These are phyloP conservation scores for Amblyopsis hoosieri DNA, from an alignment of 2,797 vertebrate genomes.

Conservation along the genomic window DNA sequence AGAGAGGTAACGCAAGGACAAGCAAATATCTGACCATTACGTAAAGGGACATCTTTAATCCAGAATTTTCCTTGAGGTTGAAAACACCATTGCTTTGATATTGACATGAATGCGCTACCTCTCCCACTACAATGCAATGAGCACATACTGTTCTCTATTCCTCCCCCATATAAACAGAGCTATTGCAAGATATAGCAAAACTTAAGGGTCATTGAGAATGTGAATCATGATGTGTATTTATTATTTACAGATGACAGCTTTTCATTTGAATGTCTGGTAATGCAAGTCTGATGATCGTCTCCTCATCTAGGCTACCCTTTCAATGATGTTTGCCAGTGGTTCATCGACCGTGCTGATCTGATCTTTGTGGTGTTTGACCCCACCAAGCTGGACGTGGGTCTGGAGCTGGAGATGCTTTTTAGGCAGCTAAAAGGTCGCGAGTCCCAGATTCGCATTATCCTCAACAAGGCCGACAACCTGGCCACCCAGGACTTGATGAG, in stretches of 20 bases:
- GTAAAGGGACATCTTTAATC: too few relatives aligned
- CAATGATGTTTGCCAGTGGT: constrained; percentile 99
- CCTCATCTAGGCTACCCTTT: constrained; percentile 90
- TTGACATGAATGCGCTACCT: too few relatives aligned
- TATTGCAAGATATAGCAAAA: too few relatives aligned
- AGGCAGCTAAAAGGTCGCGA: constrained; percentile 95
- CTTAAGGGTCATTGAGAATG: too few relatives aligned
- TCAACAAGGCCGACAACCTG: constrained; percentile 97
- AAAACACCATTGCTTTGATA: too few relatives aligned
- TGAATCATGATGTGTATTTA: neutral
- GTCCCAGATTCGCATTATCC: constrained; percentile 97
- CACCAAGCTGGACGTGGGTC: constrained; percentile 95
- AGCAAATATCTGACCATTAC: neutral
- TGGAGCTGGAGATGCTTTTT: constrained; percentile 97
- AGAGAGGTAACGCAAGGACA: constrained; percentile 85
- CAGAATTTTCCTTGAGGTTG: too few relatives aligned
- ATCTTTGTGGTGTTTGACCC: constrained; percentile 98
- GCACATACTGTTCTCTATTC: too few relatives aligned
- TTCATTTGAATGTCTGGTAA: neutral
- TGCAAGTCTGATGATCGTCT: constrained; percentile 1
- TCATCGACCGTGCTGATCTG: constrained; percentile 96
- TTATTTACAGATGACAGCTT: neutral
- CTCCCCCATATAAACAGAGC: too few relatives aligned
- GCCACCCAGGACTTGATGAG: constrained; percentile 97
- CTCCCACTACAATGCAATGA: too few relatives aligned